phyloP scores from a whole-genome alignment of 2,888 invertebrate genomes.

The Pogonocherus hispidulus region DNA sequence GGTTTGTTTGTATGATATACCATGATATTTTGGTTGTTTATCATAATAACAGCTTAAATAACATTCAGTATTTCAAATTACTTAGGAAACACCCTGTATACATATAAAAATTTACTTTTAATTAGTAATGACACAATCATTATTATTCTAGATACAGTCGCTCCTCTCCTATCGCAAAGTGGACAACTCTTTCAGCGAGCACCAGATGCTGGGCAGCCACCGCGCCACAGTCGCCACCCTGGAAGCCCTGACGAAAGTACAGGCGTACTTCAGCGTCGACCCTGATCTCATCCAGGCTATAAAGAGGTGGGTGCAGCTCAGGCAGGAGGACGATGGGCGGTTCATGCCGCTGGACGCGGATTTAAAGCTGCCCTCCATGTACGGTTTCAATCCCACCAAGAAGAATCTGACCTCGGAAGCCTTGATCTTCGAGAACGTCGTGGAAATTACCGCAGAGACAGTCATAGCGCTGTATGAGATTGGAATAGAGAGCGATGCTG shows the following conservation, averaged over 20 bases:
- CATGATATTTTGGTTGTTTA: too few relatives aligned
- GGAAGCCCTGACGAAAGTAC: constrained; percentile 74
- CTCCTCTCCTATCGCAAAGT: constrained; percentile 75
- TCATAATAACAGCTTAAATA: too few relatives aligned
- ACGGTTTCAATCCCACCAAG: constrained; percentile 45
- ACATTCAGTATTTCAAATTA: too few relatives aligned
- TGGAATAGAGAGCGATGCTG: constrained; percentile 66
- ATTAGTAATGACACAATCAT: too few relatives aligned
- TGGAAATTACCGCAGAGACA: constrained; percentile 77
- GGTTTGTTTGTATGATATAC: too few relatives aligned
- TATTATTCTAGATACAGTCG: constrained; percentile 72
- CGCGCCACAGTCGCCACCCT: constrained; percentile 74
- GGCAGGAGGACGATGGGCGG: constrained; percentile 75
- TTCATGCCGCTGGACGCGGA: constrained; percentile 75
- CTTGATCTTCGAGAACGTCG: constrained; percentile 71
- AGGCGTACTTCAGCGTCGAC: constrained; percentile 75
- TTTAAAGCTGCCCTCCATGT: constrained; percentile 65
- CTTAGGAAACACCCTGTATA: too few relatives aligned
- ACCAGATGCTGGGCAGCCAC: constrained; percentile 75
- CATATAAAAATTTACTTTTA: too few relatives aligned
- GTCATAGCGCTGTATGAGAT: constrained; percentile 74
- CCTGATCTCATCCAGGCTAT: constrained; percentile 74
- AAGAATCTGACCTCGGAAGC: constrained; percentile 70
- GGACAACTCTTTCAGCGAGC: constrained; percentile 79
- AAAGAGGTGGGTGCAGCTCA: constrained; percentile 75